Base-by-base conservation (phyloP, 64 coral and sea anemone genomes). In the Hydrozoanthus tunicans region DNA sequence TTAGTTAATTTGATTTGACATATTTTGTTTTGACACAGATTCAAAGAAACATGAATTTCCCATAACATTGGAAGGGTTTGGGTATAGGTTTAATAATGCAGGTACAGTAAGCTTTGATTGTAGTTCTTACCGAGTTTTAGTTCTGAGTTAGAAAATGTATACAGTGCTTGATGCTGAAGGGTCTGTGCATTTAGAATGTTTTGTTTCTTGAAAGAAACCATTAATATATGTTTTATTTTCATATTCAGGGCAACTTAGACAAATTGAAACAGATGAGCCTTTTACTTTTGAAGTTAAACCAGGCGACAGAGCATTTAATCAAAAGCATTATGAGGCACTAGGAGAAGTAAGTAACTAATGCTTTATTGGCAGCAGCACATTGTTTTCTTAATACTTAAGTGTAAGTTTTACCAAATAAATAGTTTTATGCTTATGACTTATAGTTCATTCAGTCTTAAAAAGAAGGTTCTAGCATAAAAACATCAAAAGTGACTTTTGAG, bases 201-300 rank as follows among this genome's bases (percentile, higher is more conserved):
- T 11, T 3, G 13, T 66, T 66, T 66, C 17, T 15, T 13, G 5
- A 11, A 66, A 15, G 12, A 4, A 15, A 66, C 9, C 17, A 3
- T 17, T 17, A 4, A 5, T 17, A 5, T 17, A 17, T 10, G 8
- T 81, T 81, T 62, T 61, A 20, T 25, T 61, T 25, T 80, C 23
- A 12, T 26, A 62, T 60, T 80, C 3, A 26, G 92, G 95, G 12
- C 67, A 91, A 73, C 80, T 96, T 73, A 79, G 89, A 73, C 32
- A 91, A 17, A 84, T 66, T 61, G 70, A 89, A 20, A 91, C 89
- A 70, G 70, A 55, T 56, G 81, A 94, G 75, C 76, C 92, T 9
- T 96, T 96, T 76, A 94, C 89, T 27, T 96, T 96, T 94, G 89
- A 96, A 56, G 92, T 96, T 15, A 94, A 81, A 59, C 80, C 90